Conservation (phyloP, 2,113 vertebrate genomes). For the Donacobius atricapilla region DNA sequence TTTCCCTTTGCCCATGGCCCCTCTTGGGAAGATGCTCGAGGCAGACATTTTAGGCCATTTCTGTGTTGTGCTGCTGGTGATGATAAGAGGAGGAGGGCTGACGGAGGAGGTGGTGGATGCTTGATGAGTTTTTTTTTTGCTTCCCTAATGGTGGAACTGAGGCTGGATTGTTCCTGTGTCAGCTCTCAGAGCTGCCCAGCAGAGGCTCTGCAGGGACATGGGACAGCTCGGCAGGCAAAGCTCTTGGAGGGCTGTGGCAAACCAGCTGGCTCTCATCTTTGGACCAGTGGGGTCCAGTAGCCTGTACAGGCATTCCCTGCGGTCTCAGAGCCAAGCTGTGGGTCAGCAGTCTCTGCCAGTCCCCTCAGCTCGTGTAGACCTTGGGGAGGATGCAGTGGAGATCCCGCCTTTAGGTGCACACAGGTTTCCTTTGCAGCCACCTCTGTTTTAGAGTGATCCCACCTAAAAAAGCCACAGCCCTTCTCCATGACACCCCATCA, state of each 20-base stretch:
- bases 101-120: not conserved
- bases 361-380: not conserved
- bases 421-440: not conserved
- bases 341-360: not conserved
- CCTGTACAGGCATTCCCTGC: not conserved
- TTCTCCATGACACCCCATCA: not conserved
- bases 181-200: not conserved
- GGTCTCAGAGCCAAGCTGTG: fast-evolving
- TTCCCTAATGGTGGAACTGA: not conserved
- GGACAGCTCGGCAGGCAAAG: not conserved
- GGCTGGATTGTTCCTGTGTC: not conserved
- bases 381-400: not conserved
- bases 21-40: not conserved
- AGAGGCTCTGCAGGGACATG: not conserved
- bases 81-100: not conserved
- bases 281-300: not conserved
- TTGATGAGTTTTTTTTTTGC: not conserved
- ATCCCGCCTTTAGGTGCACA: not conserved
- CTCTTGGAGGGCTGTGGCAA: not conserved
- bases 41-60: not conserved
- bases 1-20: not conserved
- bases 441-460: not conserved
- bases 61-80: not conserved
- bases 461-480: not conserved
- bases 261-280: not conserved